Base-by-base conservation (phyloP, 2,113 vertebrate genomes). In the Zosterops japonicus region DNA sequence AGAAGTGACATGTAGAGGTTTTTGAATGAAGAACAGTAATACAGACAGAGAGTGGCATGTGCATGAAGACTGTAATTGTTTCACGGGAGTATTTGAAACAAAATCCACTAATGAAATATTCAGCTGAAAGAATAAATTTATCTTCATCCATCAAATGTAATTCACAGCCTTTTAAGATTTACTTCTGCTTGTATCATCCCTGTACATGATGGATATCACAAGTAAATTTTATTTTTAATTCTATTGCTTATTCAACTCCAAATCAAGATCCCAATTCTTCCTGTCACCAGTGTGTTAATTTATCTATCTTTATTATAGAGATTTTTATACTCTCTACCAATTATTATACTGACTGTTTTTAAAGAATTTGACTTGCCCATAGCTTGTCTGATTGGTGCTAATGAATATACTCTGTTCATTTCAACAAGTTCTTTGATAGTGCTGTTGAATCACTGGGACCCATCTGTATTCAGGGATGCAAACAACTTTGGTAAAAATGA, bases 141-240 rank as follows among this genome's bases (percentile, higher is more conserved):
- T 86, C 75, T 87, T 91, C 33, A 55, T 46, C 78, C 52, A 75
- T 93, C 79, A 90, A 63, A 90, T 68, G n/a, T 60, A 88, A 78
- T 96, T 94, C 87, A 55, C 29, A 86, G 39, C 42, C 91, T 80
- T 94, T 88, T 77, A 85, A 63, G 55, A 83, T 93, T 84, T 89
- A 42, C 28, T 89, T 84, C 74, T 82, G 49, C 77, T 71, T 60
- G 2, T 87, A 65, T 81, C 8, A 4, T 77, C 35, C 59, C 33
- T 72, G 24, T 90, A 61, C 24, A 65, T 77, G 39, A 83, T 60
- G 52, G 67, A 68, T 74, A 90, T 80, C 6, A 7, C 63, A 90
- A 67, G 94, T 90, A 90, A 46, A 94, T 68, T 84, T 91, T 81
- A 42, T 68, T 70, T 83, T 64, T 49, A 79, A 77, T 90, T 93